Base-by-base conservation (phyloP, 2,797 vertebrate species). In the Pangasius mekongensis region DNA sequence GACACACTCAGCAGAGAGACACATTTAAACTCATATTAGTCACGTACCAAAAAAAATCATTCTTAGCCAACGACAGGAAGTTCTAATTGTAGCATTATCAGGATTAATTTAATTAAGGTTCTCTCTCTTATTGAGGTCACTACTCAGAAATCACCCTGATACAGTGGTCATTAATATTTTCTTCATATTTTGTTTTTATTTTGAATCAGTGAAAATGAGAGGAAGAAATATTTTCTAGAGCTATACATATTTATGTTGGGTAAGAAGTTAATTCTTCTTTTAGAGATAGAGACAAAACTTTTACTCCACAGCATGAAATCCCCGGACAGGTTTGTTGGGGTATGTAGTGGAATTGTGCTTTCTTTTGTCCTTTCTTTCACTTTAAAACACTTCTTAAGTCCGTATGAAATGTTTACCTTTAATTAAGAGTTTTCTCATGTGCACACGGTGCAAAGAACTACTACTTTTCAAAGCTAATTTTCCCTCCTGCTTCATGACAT, bases 401-500 rank as follows among this genome's bases (percentile, higher is more conserved):
- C 11, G 33, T 54, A 54, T 1, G 10, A 54, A 36, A 30, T 47
- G 81, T 77, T 77, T 77, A 77, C 49, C 47, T 77, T 77, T 16
- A 74, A 43, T 47, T 5, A 7, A n/a, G 73, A n/a, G 30, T 80
- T 58, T 36, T 36, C 30, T 56, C 49, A 11, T 30, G 47, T 30
- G 20, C 69, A 27, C 22, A n/a, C 27, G 52, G 49, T 30, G 62
- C 27, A 91, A 91, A 93, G 90, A 89, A 88, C 30, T 90, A 86
- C 91, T 93, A 92, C 89, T 95, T 94, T 94, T 92, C 87, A 90
- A 93, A 94, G 92, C 91, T 87, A 87, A 91, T 94, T 94, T 88
- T 89, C 22, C 69, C 90, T 92, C 89, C 86, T 71, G 49, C 22
- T 36, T 62, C 30, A 24, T 89, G 89, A 91, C 84, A 80, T n/a